These are phyloP conservation scores for Tolypeutes matacus DNA, from an alignment of 2,797 vertebrate genomes.

Conservation along the genomic window DNA sequence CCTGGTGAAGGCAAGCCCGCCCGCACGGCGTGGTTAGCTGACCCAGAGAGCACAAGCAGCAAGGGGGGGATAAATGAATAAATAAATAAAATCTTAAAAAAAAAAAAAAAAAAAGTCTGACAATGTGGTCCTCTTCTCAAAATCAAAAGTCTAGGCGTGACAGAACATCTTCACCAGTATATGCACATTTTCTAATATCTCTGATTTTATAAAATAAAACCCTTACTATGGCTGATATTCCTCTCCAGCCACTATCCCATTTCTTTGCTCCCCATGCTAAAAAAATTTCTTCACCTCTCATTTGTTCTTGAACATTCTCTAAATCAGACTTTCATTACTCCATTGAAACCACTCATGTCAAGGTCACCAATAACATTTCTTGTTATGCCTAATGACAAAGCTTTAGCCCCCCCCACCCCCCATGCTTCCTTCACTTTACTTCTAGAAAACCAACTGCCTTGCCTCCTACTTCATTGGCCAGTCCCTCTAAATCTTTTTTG, in stretches of 20 bases:
- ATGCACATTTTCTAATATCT: not conserved
- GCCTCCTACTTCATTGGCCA: not conserved
- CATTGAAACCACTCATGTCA: not conserved
- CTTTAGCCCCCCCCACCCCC: not conserved
- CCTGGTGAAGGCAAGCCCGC: too few species aligned
- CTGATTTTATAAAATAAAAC: not conserved
- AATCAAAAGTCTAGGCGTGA: slow-evolving; percentile 34
- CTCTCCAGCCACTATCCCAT: not conserved
- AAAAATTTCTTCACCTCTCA: not conserved
- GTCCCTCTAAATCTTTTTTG: not conserved
- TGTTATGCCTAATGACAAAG: not conserved
- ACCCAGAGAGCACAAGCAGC: too few species aligned
- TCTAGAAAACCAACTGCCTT: not conserved
- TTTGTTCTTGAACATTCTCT: not conserved
- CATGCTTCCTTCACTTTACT: not conserved
- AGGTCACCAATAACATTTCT: not conserved
- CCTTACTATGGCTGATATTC: not conserved
- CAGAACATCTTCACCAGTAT: slow-evolving; percentile 58
- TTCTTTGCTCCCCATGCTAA: not conserved
- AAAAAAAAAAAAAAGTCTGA: slow-evolving; percentile 50
- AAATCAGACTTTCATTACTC: not conserved
- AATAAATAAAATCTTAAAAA: too few species aligned
- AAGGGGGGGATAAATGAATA: too few species aligned
- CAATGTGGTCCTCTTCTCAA: not conserved
- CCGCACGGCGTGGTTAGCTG: too few species aligned